These are phyloP conservation scores for Coccyzus lansbergi DNA, from an alignment of 2,797 vertebrate species.

Conservation along the genomic window DNA sequence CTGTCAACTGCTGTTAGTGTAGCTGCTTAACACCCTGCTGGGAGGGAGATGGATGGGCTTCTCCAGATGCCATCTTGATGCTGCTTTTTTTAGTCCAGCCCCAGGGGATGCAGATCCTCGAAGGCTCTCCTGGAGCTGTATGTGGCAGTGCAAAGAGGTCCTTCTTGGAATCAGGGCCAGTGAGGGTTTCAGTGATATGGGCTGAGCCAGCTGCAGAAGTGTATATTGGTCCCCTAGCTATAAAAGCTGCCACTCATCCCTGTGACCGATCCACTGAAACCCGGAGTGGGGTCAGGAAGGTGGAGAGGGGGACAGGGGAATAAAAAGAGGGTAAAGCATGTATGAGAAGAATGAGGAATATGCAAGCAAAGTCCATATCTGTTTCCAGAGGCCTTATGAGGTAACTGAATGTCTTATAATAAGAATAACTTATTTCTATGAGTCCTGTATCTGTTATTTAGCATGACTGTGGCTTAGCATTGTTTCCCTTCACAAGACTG, in stretches of 20 bases:
- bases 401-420: background rate
- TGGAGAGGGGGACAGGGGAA: background rate
- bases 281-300: background rate
- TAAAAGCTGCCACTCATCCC: background rate
- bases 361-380: background rate
- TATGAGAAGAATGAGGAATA: background rate
- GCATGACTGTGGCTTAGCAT: background rate
- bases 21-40: background rate
- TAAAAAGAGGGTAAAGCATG: fast-evolving
- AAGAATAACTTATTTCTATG: background rate
- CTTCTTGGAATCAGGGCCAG: background rate
- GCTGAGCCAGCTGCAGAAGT: background rate
- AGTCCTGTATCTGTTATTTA: background rate
- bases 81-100: conserved; percentile 20
- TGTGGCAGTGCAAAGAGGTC: background rate
- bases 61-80: conserved; percentile 12
- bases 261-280: background rate
- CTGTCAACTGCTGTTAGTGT: conserved; percentile 38
- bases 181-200: background rate
- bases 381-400: background rate
- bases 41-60: conserved; percentile 20
- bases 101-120: background rate
- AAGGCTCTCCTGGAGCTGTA: background rate
- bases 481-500: background rate
- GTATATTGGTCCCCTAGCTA: background rate